These are phyloP conservation scores for Mallateleia sp. DNA, from an alignment of 2,888 invertebrate genomes.

Conservation along the genomic window DNA sequence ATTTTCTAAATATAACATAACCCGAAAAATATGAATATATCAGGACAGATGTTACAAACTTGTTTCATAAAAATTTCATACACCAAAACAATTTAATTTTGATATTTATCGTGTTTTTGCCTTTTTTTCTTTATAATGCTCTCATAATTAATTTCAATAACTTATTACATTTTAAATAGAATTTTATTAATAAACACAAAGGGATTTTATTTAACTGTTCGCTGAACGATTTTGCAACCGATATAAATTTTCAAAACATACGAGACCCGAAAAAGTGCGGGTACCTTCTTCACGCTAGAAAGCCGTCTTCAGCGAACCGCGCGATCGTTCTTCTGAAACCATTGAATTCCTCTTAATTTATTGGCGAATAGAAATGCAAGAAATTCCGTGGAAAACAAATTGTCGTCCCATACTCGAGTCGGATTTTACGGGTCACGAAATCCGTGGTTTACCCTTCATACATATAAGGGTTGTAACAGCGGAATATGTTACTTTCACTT, in stretches of 20 bases:
- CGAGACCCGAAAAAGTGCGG: conserved; percentile 27
- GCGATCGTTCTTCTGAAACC: conserved; percentile 83
- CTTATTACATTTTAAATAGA: no score
- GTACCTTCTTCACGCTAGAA: conserved; percentile 48
- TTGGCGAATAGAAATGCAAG: conserved; percentile 84
- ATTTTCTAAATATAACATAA: no score
- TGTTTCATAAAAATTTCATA: no score
- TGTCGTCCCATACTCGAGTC: conserved; percentile 68
- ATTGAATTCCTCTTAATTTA: conserved; percentile 86
- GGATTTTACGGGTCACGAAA: conserved; percentile 49
- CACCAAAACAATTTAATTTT: no score
- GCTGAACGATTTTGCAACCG: not conserved
- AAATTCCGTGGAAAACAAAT: conserved; percentile 85
- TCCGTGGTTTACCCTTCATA: conserved; percentile 18
- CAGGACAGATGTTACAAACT: no score
- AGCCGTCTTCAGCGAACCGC: conserved; percentile 69
- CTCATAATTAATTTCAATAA: no score
- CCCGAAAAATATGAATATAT: no score
- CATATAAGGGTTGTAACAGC: not conserved
- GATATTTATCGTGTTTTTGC: no score
- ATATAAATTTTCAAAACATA: conserved; percentile 39
- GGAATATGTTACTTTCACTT: conserved; percentile 41
- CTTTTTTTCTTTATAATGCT: no score
- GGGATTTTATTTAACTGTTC: no score
- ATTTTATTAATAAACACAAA: no score